Evolutionary conservation across 2,888 invertebrate genomes (phyloP), one percentile per base, ranked within the genome.

Genomic region (Sycophila texana): DNA sequence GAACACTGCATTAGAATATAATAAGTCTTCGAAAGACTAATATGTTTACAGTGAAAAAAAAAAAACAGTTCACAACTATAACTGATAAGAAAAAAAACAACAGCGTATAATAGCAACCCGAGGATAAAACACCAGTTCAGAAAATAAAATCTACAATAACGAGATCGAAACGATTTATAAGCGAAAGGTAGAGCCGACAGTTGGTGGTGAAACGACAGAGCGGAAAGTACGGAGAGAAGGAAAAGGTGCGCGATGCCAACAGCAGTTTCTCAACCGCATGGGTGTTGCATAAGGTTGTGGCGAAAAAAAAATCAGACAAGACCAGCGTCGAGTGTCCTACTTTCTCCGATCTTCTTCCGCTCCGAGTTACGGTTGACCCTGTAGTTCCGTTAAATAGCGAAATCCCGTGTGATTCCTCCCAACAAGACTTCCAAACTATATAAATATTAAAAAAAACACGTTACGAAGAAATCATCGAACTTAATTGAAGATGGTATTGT

Each of bases 91-190:
- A 26, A 26, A 26, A 26, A 63, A 77, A 14, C 30, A 74, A 74
- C 72, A 49, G 67, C 60, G 51, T 61, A 72, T 66, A 77, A 80
- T 72, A 80, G 57, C 18, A 73, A 80, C 68, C 26, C 83, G 85
- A 87, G 86, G 85, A 84, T 83, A 85, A 85, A 88, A 87, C 86
- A 88, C 86, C 87, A 86, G 87, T 86, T 87, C 84, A 84, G 82
- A 86, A 84, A 83, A 80, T 82, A 82, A 84, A 82, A 77, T 79
- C 61, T 71, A 66, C 57, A 74, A 79, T 81, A 82, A 77, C 77
- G 79, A 81, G 68, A 81, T 84, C 82, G 74, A 58, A 77, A 74
- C 61, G 70, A 47, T 70, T 65, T 68, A 57, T 74, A 73, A 74
- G 49, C 74, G 61, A 72, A 60, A 68, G 63, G 26, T 76, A 79